A percentile compares a stretch with the other conserved stretches of the same genome.
These are phyloP conservation scores for Helicoverpa armigera DNA, from an alignment of 1,140 invertebrate species.

Conservation along the genomic window DNA sequence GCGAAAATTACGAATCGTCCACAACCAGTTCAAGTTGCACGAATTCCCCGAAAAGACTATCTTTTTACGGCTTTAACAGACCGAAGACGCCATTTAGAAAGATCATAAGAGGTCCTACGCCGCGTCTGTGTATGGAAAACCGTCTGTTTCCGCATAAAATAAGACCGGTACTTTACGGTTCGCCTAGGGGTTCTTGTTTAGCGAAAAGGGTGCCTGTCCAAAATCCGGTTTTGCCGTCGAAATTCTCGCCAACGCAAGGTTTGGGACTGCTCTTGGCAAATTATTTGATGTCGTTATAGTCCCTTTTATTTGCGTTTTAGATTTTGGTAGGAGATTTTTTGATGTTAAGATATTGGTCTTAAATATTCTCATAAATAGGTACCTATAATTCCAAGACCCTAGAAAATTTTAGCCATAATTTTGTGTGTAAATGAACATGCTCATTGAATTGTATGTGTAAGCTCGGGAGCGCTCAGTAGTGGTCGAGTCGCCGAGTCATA, in stretches of 20 bases:
- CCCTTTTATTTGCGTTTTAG: constrained; percentile 51
- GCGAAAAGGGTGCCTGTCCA: constrained; percentile 74
- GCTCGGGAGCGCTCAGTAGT: too few relatives aligned
- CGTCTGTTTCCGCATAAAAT: constrained; percentile 61
- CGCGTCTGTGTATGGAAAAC: constrained; percentile 74
- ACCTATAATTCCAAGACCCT: neutral
- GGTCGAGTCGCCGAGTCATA: too few relatives aligned
- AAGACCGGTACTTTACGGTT: constrained; percentile 64
- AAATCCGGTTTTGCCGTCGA: constrained; percentile 79
- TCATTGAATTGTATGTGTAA: too few relatives aligned
- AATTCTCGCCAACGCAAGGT: constrained; percentile 80
- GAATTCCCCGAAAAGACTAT: constrained; percentile 89
- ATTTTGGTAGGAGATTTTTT: neutral
- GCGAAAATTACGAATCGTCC: constrained; percentile 88
- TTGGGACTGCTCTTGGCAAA: constrained; percentile 72
- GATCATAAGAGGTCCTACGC: constrained; percentile 71
- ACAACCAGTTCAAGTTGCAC: constrained; percentile 89
- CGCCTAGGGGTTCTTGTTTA: constrained; percentile 67
- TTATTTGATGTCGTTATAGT: constrained; percentile 62
- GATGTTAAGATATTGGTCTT: neutral
- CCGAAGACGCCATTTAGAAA: constrained; percentile 77
- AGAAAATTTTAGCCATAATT: too few relatives aligned
- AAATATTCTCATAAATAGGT: neutral
- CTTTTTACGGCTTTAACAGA: constrained; percentile 86
- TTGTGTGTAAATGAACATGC: too few relatives aligned